Conservation (phyloP, 2,888 invertebrate genomes). For the Rugalucina vietnamica region DNA sequence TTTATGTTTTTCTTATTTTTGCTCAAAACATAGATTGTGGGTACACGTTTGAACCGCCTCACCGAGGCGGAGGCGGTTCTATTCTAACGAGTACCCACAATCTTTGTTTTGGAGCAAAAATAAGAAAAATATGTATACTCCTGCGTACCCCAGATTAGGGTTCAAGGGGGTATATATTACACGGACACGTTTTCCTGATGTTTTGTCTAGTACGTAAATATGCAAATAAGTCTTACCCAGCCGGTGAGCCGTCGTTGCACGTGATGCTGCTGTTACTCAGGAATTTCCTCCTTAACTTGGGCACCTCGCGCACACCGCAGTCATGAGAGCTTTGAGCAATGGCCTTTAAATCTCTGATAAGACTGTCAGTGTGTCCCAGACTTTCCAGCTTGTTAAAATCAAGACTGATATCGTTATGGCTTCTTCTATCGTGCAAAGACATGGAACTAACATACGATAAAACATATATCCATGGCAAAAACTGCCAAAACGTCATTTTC, state of each 20-base stretch:
- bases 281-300: conserved; percentile 72
- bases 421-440: conserved; percentile 47
- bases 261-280: conserved; percentile 73
- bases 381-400: conserved; percentile 65
- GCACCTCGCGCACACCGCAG: conserved; percentile 76
- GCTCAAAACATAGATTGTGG: too few species aligned
- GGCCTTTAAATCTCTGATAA: conserved; percentile 68
- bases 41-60: too few species aligned
- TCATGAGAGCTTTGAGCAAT: conserved; percentile 76
- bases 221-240: conserved; percentile 73
- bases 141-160: too few species aligned
- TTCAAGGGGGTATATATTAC: too few species aligned
- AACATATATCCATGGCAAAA: conserved; percentile 51
- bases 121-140: too few species aligned
- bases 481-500: conserved; percentile 52
- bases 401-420: conserved; percentile 65
- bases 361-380: conserved; percentile 68
- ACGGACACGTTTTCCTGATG: too few species aligned
- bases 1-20: too few species aligned
- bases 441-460: conserved; percentile 42
- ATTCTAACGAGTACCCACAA: too few species aligned
- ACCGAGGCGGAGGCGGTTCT: not conserved
- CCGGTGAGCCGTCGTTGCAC: conserved; percentile 79
- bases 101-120: too few species aligned
- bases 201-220: too few species aligned